phyloP scores from a whole-genome alignment of 2,888 invertebrate genomes.

The Ypsolopha sequella region DNA sequence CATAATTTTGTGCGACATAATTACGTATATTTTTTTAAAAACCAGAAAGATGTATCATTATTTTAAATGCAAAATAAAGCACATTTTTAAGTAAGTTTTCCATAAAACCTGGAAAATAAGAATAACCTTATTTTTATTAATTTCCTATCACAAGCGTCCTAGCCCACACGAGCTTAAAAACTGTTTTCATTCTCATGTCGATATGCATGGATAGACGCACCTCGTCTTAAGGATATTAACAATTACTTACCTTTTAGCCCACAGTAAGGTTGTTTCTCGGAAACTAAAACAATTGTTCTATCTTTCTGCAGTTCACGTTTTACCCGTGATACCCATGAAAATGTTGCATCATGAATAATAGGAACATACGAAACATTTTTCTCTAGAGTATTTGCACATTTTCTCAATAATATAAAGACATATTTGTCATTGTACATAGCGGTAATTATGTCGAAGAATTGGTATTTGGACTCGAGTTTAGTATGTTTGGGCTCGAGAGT shows the following conservation, averaged over 20 bases:
- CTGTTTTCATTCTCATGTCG: too few relatives aligned
- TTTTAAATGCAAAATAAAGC: too few relatives aligned
- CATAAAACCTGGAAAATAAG: too few relatives aligned
- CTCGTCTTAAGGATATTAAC: background rate
- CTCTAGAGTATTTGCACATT: conserved; percentile 10
- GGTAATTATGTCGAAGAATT: conserved; percentile 25
- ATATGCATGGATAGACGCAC: too few relatives aligned
- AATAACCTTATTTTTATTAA: too few relatives aligned
- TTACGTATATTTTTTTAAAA: too few relatives aligned
- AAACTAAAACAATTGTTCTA: conserved; percentile 27
- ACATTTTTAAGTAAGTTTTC: too few relatives aligned
- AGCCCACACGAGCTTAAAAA: too few relatives aligned
- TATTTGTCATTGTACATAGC: conserved; percentile 26
- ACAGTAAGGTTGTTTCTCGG: conserved; percentile 30
- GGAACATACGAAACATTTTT: conserved; percentile 23
- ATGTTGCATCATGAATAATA: conserved; percentile 25
- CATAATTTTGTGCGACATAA: too few relatives aligned
- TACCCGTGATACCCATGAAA: conserved; percentile 29
- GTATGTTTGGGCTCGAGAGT: conserved; percentile 23
- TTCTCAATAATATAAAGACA: conserved; percentile 26
- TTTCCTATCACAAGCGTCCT: too few relatives aligned
- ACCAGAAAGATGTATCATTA: too few relatives aligned
- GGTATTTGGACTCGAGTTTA: conserved; percentile 18
- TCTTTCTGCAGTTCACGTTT: conserved; percentile 25
- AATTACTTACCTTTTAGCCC: conserved; percentile 28